These are phyloP conservation scores for Hippoglossus hippoglossus DNA, from an alignment of 2,797 vertebrate species.

Conservation along the genomic window DNA sequence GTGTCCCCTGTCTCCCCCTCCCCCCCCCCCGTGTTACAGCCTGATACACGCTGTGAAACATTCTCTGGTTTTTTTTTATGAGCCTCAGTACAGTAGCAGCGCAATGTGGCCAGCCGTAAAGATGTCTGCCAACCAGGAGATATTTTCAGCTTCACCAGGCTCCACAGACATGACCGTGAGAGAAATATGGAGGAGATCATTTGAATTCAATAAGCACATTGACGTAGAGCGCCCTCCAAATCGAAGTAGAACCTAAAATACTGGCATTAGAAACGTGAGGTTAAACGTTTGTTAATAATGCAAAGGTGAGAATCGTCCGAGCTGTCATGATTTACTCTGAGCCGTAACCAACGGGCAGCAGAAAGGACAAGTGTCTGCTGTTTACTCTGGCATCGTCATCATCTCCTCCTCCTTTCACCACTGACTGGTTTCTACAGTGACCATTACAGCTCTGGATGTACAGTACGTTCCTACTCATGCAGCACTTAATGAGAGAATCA, in stretches of 20 bases:
- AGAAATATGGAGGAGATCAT: slow-evolving; percentile 67
- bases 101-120: slow-evolving; percentile 55
- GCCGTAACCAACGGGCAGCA: slow-evolving; percentile 16
- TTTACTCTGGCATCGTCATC: slow-evolving; percentile 44
- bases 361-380: slow-evolving; percentile 34
- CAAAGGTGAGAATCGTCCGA: slow-evolving; percentile 13
- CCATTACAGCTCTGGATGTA: slow-evolving; percentile 33
- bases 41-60: slow-evolving; percentile 47
- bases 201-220: slow-evolving; percentile 62
- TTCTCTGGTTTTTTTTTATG: slow-evolving; percentile 59
- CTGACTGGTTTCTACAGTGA: slow-evolving; percentile 40
- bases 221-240: slow-evolving; percentile 47
- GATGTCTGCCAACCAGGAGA: slow-evolving; percentile 53
- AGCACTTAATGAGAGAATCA: slow-evolving; percentile 22
- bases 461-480: slow-evolving; percentile 30
- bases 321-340: slow-evolving; percentile 38
- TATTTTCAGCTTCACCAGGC: slow-evolving; percentile 60
- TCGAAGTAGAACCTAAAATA: not conserved
- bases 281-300: too few relatives aligned
- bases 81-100: slow-evolving; percentile 49
- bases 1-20: slow-evolving; percentile 7
- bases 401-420: slow-evolving; percentile 35
- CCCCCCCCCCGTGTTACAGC: slow-evolving; percentile 10
- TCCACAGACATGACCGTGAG: slow-evolving; percentile 52
- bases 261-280: too few relatives aligned